Evolutionary conservation across 2,797 vertebrate species (phyloP).

Genomic region (Enteromius radiatus): DNA sequence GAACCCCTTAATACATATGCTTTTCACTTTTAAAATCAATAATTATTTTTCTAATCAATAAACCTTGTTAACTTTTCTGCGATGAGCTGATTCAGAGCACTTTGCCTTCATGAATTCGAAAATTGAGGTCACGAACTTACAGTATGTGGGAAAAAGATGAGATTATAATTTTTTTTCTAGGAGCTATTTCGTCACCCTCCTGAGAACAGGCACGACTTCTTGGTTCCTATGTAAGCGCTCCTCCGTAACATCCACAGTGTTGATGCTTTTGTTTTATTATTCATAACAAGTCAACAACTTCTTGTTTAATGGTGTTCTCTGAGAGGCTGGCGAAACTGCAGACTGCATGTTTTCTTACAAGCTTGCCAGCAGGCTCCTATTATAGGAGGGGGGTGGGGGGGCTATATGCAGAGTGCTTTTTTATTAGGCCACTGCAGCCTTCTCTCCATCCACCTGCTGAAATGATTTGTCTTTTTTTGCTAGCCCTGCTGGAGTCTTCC

Average conservation of each 20-base stretch:
- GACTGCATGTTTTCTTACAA: slow-evolving; percentile 44
- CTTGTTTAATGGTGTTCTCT: slow-evolving; percentile 49
- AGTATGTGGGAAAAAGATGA: slow-evolving; percentile 18
- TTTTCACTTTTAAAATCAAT: slow-evolving; percentile 41
- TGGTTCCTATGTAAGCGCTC: slow-evolving; percentile 14
- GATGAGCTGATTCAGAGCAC: slow-evolving; percentile 26
- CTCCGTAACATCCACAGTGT: slow-evolving; percentile 19
- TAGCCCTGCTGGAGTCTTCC: slow-evolving; percentile 70
- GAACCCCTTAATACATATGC: not conserved
- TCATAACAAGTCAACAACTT: slow-evolving; percentile 38
- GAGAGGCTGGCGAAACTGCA: slow-evolving; percentile 40
- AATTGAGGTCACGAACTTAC: slow-evolving; percentile 44
- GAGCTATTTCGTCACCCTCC: slow-evolving; percentile 32
- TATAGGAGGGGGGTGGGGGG: not conserved
- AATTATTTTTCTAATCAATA: slow-evolving; percentile 51
- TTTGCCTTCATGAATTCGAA: slow-evolving; percentile 36
- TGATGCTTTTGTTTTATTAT: slow-evolving; percentile 50
- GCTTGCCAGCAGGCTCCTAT: slow-evolving; percentile 36
- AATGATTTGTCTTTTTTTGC: slow-evolving; percentile 63
- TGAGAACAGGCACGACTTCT: slow-evolving; percentile 24
- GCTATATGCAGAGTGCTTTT: slow-evolving; percentile 48
- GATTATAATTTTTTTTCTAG: not conserved
- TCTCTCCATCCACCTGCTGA: slow-evolving; percentile 49
- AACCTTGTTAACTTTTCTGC: slow-evolving; percentile 45
- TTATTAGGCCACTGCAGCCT: slow-evolving; percentile 51